phyloP scores from a whole-genome alignment of 2,888 invertebrate genomes.

The Drosophila atripex region DNA sequence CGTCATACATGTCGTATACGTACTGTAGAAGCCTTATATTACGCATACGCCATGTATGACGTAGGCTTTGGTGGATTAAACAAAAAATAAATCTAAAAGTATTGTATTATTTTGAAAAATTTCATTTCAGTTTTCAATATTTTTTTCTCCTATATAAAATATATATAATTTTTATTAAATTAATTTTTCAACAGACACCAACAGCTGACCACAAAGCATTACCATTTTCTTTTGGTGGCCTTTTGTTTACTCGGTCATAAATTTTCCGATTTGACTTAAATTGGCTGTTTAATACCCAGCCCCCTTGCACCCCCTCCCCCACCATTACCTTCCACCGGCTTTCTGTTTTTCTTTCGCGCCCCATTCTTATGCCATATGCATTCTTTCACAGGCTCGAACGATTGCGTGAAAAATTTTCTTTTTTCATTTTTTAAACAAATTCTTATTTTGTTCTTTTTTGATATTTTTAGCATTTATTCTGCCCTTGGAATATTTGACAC shows the following conservation, averaged over 20 bases:
- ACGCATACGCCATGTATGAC: background rate
- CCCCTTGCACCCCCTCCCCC: background rate
- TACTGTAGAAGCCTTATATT: too few species aligned
- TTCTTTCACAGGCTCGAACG: slow-evolving; percentile 48
- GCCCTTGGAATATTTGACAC: slow-evolving; percentile 77
- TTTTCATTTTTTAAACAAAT: slow-evolving; percentile 15
- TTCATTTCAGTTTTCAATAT: slow-evolving; percentile 6
- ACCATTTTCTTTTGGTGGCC: slow-evolving; percentile 10
- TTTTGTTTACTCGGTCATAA: slow-evolving; percentile 58
- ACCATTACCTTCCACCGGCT: background rate
- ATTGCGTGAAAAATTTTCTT: slow-evolving; percentile 55
- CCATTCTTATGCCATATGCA: slow-evolving; percentile 60
- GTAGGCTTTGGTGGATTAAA: background rate
- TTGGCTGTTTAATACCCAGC: slow-evolving; percentile 36
- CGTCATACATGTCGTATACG: too few species aligned
- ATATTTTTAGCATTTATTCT: slow-evolving; percentile 65
- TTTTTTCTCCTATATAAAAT: slow-evolving; percentile 3
- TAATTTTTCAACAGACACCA: slow-evolving; percentile 56
- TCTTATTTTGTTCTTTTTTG: slow-evolving; percentile 16
- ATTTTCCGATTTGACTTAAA: slow-evolving; percentile 55
- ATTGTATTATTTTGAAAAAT: background rate
- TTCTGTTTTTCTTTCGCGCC: too few species aligned
- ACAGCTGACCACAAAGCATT: slow-evolving; percentile 53
- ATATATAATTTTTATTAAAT: background rate
- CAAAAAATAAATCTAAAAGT: background rate